Percentiles rank a stretch among this genome's conserved stretches.
These are phyloP conservation scores for Dynastes grantii DNA, from an alignment of 2,888 invertebrate species.

Conservation along the genomic window DNA sequence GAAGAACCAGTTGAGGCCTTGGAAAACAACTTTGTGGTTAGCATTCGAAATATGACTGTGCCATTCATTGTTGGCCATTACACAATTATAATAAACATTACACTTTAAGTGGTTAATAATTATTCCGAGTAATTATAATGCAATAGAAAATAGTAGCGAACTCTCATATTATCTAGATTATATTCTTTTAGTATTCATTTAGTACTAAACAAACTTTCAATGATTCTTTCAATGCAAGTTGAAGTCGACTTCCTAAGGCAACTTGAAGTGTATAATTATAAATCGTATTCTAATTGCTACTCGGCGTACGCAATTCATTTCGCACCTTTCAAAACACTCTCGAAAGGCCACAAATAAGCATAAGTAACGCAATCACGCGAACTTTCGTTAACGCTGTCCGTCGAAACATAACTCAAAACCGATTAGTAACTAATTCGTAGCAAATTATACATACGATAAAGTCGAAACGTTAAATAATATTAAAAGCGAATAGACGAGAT, in stretches of 20 bases:
- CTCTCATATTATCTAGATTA: no score
- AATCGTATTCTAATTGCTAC: constrained; percentile 8
- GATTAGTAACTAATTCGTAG: constrained; percentile 27
- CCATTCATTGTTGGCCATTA: no score
- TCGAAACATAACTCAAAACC: constrained; percentile 16
- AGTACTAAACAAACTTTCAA: no score
- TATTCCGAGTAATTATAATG: no score
- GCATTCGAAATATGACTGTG: no score
- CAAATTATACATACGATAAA: constrained; percentile 37
- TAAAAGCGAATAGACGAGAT: constrained; percentile 28
- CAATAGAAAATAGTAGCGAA: no score
- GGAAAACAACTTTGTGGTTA: no score
- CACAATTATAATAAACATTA: no score
- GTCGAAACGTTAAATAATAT: constrained; percentile 24
- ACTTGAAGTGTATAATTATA: neutral
- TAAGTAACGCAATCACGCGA: constrained; percentile 7
- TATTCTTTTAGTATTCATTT: no score
- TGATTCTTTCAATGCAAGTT: neutral
- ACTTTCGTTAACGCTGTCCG: neutral
- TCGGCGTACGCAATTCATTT: neutral
- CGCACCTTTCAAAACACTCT: constrained; percentile 9
- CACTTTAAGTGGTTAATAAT: no score
- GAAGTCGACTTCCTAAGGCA: neutral
- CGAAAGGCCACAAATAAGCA: neutral
- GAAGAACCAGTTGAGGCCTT: no score